Conservation (phyloP, 2,797 vertebrate genomes). For the Steatocranus sp. region DNA sequence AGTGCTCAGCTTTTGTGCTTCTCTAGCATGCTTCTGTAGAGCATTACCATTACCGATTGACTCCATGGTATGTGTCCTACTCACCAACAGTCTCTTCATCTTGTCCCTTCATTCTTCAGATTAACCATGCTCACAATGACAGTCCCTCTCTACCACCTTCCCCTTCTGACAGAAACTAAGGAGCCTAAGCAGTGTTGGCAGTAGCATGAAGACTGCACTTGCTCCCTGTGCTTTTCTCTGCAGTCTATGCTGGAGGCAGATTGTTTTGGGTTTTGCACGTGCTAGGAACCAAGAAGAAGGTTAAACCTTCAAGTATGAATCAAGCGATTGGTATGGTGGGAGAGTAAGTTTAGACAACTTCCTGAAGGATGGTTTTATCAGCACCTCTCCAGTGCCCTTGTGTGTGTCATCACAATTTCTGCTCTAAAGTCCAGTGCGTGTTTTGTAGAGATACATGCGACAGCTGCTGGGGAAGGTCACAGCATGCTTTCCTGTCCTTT, state of each 20-base stretch:
- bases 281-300: not conserved
- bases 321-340: not conserved
- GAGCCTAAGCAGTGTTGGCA: constrained; percentile 24
- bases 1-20: constrained; percentile 47
- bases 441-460: not conserved
- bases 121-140: constrained; percentile 39
- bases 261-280: not conserved
- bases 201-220: constrained; percentile 43
- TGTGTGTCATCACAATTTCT: constrained; percentile 33
- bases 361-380: constrained; percentile 29
- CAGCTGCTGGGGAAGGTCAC: constrained; percentile 9
- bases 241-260: constrained; percentile 36
- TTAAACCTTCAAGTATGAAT: not conserved
- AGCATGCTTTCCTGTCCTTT: not conserved
- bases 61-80: constrained; percentile 42
- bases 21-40: constrained; percentile 48
- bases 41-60: constrained; percentile 21
- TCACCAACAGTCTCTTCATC: constrained; percentile 48
- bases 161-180: constrained; percentile 17
- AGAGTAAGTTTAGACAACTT: constrained; percentile 13
- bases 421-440: not conserved
- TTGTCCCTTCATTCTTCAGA: constrained; percentile 39
- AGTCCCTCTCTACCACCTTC: not conserved
- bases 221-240: constrained; percentile 14
- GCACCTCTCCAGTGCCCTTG: not conserved